These are phyloP conservation scores for Smithornis capensis DNA, from an alignment of 2,113 vertebrate genomes.

Conservation along the genomic window DNA sequence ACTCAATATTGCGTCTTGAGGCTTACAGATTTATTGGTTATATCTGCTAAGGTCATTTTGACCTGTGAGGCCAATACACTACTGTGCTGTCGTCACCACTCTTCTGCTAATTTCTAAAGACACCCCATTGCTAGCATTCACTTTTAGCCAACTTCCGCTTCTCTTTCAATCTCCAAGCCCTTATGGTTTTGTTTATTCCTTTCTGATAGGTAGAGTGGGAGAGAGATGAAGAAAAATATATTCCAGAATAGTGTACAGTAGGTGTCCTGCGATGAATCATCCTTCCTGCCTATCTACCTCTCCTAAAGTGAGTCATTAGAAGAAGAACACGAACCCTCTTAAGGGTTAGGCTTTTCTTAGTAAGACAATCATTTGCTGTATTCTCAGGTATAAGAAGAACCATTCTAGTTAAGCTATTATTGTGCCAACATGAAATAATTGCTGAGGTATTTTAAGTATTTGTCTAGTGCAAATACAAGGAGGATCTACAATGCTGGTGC, in stretches of 20 bases:
- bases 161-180: not conserved
- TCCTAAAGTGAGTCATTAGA: conserved; percentile 65
- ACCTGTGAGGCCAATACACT: not conserved
- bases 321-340: conserved; percentile 48
- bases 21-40: not conserved
- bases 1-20: not conserved
- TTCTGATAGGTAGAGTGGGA: conserved; percentile 62
- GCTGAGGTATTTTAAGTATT: conserved; percentile 41
- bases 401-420: conserved; percentile 42
- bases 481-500: not conserved
- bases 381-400: conserved; percentile 31
- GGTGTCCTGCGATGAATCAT: conserved; percentile 61
- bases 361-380: conserved; percentile 26
- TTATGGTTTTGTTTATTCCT: conserved; percentile 43
- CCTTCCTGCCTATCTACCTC: conserved; percentile 63
- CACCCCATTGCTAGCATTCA: not conserved
- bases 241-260: conserved; percentile 65
- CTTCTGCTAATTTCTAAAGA: not conserved
- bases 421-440: conserved; percentile 54
- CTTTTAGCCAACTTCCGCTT: not conserved
- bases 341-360: conserved; percentile 62
- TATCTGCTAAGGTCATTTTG: not conserved
- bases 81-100: not conserved
- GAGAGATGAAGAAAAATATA: conserved; percentile 53
- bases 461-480: conserved; percentile 49